Base-by-base conservation (phyloP, 2,888 invertebrate species). In the Dugesia japonica region DNA sequence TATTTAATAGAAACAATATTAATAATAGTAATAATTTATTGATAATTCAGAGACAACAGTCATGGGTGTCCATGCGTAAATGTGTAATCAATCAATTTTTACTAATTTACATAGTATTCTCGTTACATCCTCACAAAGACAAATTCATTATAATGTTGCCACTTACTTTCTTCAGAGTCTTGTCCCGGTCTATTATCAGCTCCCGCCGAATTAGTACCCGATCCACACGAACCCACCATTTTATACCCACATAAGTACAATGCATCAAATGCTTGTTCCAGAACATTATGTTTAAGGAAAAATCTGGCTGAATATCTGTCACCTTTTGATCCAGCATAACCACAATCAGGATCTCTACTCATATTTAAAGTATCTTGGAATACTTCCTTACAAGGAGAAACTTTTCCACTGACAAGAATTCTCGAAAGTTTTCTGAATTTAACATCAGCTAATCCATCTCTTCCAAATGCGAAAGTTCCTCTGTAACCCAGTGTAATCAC, bases 81-180 rank as follows among this genome's bases (percentile, higher is more conserved):
- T 38, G 38, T 38, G 38, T 38, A 38, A 38, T 9, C 38, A 9
- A 17, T 38, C 38, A 13, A 38, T 38, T 13, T 13, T 9, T 13
- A 38, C 9, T n/a, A n/a, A n/a, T n/a, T n/a, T n/a, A n/a, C n/a
- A n/a, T n/a, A n/a, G n/a, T n/a, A 56, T 56, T 7, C 23, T 20
- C 4, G 7, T n/a, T 56, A 56, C 56, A 56, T 56, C 26, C 77
- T 71, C n/a, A 71, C 77, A 56, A 77, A 98, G 80, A 95, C 92
- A 86, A 95, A 98, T 88, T 97, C 98, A 88, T 98, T 98, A 89
- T 98, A 98, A 86, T 98, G 98, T 86, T 95, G 94, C 98, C 98
- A 98, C 84, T 94, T 92, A 85, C 93, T 93, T 85, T 98, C 98
- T 85, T 98, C 98, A 27, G 91, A 90, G 85, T 98, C 97, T 79